Percentiles rank a stretch among this genome's conserved stretches.
These are phyloP conservation scores for Homalodisca vitripennis DNA, from an alignment of 1,140 invertebrate species.

Conservation along the genomic window DNA sequence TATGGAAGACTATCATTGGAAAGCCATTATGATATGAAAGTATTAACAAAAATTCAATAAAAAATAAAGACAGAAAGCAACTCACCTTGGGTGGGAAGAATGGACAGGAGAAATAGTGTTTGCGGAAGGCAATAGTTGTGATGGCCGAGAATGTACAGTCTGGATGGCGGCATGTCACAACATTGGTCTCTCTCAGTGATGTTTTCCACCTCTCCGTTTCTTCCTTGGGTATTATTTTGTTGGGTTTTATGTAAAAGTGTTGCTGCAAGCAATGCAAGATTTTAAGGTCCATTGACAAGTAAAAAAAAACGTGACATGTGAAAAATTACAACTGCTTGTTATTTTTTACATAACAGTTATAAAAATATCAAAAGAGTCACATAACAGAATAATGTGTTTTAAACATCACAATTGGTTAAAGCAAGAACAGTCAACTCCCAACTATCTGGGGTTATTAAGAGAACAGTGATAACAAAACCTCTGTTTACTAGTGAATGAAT, in stretches of 20 bases:
- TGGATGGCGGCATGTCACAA: not conserved
- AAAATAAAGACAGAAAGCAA: no score
- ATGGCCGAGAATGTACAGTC: not conserved
- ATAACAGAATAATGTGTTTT: not conserved
- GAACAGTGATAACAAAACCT: no score
- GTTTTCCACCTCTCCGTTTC: not conserved
- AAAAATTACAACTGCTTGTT: not conserved
- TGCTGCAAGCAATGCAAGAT: not conserved
- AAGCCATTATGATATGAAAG: no score
- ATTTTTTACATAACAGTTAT: not conserved
- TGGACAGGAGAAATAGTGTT: slow-evolving; percentile 8
- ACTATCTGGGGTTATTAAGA: no score
- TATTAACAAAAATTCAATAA: no score
- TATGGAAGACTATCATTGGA: no score
- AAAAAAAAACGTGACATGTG: not conserved
- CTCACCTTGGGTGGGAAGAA: not conserved
- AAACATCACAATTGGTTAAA: not conserved
- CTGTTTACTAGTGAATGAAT: no score
- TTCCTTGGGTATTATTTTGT: not conserved
- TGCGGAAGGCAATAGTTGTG: not conserved
- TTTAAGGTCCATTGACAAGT: not conserved
- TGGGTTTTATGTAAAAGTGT: not conserved
- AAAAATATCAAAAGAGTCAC: not conserved
- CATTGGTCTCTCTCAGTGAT: not conserved
- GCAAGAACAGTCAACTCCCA: no score